Percentiles rank a stretch among this genome's conserved stretches.
These are phyloP conservation scores for Brachynemurus nebulosus DNA, from an alignment of 2,888 invertebrate species.

Conservation along the genomic window DNA sequence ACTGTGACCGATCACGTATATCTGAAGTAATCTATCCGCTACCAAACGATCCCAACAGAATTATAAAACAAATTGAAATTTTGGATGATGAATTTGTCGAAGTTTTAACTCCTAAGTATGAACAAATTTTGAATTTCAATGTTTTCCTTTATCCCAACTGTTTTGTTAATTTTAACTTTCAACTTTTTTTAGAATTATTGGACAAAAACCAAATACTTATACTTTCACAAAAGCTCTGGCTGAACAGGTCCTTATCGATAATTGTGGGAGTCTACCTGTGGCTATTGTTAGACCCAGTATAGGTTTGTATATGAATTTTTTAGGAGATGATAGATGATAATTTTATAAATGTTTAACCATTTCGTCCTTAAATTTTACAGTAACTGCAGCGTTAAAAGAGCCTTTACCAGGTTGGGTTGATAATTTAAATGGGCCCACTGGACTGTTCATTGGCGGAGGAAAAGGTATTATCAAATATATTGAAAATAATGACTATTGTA, in stretches of 20 bases:
- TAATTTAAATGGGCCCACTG: conserved; percentile 32
- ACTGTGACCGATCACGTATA: conserved; percentile 47
- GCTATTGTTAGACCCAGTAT: conserved; percentile 54
- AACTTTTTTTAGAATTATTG: conserved; percentile 27
- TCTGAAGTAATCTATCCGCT: conserved; percentile 43
- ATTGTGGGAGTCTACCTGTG: conserved; percentile 43
- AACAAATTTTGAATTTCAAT: background rate
- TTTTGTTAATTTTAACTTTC: background rate
- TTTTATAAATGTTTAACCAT: too few relatives aligned
- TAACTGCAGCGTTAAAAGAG: conserved; percentile 28
- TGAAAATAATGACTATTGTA: background rate
- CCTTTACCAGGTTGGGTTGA: conserved; percentile 34
- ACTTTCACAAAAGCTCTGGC: conserved; percentile 60
- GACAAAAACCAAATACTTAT: conserved; percentile 54
- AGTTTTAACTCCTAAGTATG: conserved; percentile 29
- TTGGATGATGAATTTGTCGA: conserved; percentile 33
- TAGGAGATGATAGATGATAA: too few relatives aligned
- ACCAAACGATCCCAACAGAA: conserved; percentile 35
- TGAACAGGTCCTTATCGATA: conserved; percentile 44
- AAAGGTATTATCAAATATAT: conserved; percentile 2
- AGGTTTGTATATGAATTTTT: too few relatives aligned
- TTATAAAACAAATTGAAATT: conserved; percentile 34
- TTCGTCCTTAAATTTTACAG: too few relatives aligned
- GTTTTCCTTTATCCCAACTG: background rate
- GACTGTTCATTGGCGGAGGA: conserved; percentile 16